Evolutionary conservation across 2,797 vertebrate species (phyloP).

Genomic region (Podarcis lilfordi): DNA sequence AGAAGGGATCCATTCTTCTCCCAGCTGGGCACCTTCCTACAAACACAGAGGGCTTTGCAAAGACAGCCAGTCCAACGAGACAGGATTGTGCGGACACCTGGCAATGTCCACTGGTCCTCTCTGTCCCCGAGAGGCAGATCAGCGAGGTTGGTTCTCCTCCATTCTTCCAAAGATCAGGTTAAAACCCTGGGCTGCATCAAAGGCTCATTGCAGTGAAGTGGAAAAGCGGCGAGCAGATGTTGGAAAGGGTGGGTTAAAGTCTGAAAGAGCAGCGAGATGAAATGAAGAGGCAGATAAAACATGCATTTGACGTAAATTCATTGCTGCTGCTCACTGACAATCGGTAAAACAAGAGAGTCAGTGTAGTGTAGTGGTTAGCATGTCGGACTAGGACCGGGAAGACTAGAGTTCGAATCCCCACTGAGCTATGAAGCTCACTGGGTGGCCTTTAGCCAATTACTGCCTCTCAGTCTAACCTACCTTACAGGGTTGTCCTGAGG

Average conservation of each 20-base stretch:
- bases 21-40: slow-evolving; percentile 21
- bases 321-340: neutral
- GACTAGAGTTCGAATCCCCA: too few species aligned
- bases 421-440: too few species aligned
- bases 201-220: neutral
- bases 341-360: too few species aligned
- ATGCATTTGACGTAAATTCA: neutral
- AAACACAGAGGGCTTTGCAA: slow-evolving; percentile 35
- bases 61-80: neutral
- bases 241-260: slow-evolving; percentile 12
- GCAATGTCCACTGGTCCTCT: neutral
- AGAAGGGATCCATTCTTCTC: slow-evolving; percentile 14
- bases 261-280: slow-evolving; percentile 25
- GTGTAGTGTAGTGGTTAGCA: too few species aligned
- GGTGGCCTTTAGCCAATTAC: too few species aligned
- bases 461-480: too few species aligned
- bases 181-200: slow-evolving; percentile 41
- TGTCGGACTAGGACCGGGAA: too few species aligned
- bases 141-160: neutral
- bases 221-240: slow-evolving; percentile 14
- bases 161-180: slow-evolving; percentile 11
- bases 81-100: slow-evolving; percentile 27
- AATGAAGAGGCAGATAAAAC: slow-evolving; percentile 37
- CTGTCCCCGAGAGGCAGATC: slow-evolving; percentile 11
- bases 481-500: too few species aligned